phyloP scores from a whole-genome alignment of 2,888 invertebrate genomes.

The Drepana falcataria region DNA sequence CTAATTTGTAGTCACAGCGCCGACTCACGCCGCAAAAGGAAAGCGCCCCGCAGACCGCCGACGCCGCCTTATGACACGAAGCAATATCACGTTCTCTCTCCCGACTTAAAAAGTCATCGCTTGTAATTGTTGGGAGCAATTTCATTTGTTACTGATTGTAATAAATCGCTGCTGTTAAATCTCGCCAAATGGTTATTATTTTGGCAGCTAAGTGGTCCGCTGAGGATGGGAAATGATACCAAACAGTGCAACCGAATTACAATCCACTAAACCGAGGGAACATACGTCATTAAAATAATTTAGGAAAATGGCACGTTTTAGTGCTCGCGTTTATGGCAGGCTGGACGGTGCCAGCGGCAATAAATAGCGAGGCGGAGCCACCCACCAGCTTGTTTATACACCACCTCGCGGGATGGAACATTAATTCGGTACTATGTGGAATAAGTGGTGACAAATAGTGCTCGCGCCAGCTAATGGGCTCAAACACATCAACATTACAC shows the following conservation, averaged over 20 bases:
- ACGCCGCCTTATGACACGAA: conserved; percentile 52
- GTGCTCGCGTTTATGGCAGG: conserved; percentile 59
- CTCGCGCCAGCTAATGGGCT: conserved; percentile 52
- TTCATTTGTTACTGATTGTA: conserved; percentile 16
- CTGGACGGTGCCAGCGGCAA: conserved; percentile 53
- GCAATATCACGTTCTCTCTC: conserved; percentile 21
- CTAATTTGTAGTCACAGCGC: conserved; percentile 59
- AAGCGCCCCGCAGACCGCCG: conserved; percentile 15
- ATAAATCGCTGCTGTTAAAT: conserved; percentile 35
- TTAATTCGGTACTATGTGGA: conserved; percentile 60
- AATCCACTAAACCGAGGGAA: conserved; percentile 50
- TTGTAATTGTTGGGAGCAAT: conserved; percentile 16
- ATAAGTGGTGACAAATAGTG: conserved; percentile 60
- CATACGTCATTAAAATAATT: conserved; percentile 69
- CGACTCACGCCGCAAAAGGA: conserved; percentile 25
- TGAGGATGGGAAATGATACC: conserved; percentile 35
- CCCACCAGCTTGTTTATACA: conserved; percentile 61
- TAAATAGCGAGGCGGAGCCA: conserved; percentile 59
- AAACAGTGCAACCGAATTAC: conserved; percentile 52
- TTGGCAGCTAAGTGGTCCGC: conserved; percentile 38
- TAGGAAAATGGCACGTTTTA: conserved; percentile 66
- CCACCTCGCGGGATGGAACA: conserved; percentile 52
- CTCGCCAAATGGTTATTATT: conserved; percentile 28
- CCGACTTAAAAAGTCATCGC: neutral
- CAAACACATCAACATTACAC: conserved; percentile 47